A percentile compares a stretch with the other conserved stretches of the same genome.
phyloP scores from a whole-genome alignment of 2,888 invertebrate genomes.

The Cotesia congregata region DNA sequence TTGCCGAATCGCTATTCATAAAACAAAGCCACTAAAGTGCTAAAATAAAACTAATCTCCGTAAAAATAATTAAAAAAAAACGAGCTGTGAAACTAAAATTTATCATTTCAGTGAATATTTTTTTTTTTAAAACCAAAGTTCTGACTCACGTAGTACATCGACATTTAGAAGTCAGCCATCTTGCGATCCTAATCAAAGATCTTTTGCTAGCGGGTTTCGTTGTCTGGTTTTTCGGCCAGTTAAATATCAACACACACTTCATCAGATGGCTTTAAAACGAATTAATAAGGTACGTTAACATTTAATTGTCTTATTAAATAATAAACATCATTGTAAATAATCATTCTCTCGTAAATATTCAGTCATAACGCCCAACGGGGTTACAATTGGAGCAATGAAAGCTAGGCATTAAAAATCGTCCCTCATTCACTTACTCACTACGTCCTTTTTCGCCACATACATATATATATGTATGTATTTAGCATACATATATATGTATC shows the following conservation, averaged over 20 bases:
- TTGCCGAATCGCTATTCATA: background rate
- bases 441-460: constrained; percentile 41
- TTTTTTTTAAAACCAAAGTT: constrained; percentile 43
- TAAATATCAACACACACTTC: constrained; percentile 75
- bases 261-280: constrained; percentile 93
- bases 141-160: constrained; percentile 82
- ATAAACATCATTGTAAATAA: constrained; percentile 45
- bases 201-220: constrained; percentile 86
- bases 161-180: constrained; percentile 88
- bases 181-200: constrained; percentile 90
- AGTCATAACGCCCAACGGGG: constrained; percentile 73
- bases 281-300: constrained; percentile 90
- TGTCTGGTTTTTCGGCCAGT: constrained; percentile 84
- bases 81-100: no score
- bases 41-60: background rate
- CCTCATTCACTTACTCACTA: constrained; percentile 52
- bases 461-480: background rate
- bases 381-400: constrained; percentile 71
- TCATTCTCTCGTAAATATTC: constrained; percentile 55
- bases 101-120: background rate
- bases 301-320: constrained; percentile 53
- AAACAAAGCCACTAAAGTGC: background rate
- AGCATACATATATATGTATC: no score
- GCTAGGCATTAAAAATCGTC: constrained; percentile 72
- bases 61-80: background rate